A percentile compares a stretch with the other conserved stretches of the same genome.
phyloP scores from a whole-genome alignment of 2,797 vertebrate genomes.

The Neoniphon sammara region DNA sequence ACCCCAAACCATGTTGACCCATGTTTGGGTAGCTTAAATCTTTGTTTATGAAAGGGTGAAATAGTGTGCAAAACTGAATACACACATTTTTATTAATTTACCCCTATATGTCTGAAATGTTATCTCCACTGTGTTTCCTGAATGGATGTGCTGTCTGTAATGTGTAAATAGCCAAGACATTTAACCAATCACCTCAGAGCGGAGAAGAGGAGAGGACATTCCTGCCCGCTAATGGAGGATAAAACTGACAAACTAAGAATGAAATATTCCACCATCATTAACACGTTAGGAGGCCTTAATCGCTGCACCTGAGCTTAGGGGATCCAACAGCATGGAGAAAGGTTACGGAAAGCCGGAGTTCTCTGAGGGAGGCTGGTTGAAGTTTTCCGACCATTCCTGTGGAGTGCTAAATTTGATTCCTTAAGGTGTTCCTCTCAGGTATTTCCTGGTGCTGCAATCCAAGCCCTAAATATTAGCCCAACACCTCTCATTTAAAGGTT shows the following conservation, averaged over 20 bases:
- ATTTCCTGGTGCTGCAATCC: conserved; percentile 77
- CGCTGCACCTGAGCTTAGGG: conserved; percentile 63
- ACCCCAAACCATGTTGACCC: conserved; percentile 8
- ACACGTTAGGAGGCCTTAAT: conserved; percentile 64
- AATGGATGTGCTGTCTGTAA: conserved; percentile 69
- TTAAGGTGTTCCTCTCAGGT: conserved; percentile 75
- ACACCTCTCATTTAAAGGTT: conserved; percentile 64
- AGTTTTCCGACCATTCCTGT: conserved; percentile 69
- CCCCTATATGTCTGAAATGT: conserved; percentile 54
- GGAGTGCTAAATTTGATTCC: conserved; percentile 66
- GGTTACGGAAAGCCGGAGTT: conserved; percentile 37
- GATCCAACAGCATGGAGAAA: conserved; percentile 35
- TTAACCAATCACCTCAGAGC: conserved; percentile 48
- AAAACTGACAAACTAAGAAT: conserved; percentile 75
- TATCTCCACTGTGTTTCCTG: conserved; percentile 49
- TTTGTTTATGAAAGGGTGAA: conserved; percentile 38
- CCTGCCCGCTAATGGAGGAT: conserved; percentile 77
- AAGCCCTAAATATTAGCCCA: conserved; percentile 73
- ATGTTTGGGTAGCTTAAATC: not conserved
- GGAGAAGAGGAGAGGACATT: conserved; percentile 70
- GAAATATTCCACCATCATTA: conserved; percentile 74
- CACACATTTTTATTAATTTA: conserved; percentile 31
- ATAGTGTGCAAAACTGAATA: conserved; percentile 1
- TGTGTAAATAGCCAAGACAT: conserved; percentile 64
- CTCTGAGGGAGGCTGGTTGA: conserved; percentile 23